These are phyloP conservation scores for Pangasius macronema DNA, from an alignment of 2,797 vertebrate genomes.

Conservation along the genomic window DNA sequence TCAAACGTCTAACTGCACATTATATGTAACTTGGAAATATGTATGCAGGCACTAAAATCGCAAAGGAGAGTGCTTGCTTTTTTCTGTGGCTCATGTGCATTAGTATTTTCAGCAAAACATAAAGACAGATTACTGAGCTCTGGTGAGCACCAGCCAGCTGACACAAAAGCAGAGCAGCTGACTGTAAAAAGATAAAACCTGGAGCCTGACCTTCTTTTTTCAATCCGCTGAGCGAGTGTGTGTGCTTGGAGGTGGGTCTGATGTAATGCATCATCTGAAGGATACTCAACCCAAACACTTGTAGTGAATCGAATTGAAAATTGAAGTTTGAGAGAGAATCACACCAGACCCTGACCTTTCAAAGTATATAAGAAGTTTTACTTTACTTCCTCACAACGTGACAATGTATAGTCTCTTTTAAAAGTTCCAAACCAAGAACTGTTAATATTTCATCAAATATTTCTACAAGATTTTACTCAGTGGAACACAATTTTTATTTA, in stretches of 20 bases:
- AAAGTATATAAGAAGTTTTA: conserved; percentile 6
- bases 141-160: conserved; percentile 58
- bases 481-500: neutral
- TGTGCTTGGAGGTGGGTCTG: conserved; percentile 2
- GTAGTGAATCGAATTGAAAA: conserved; percentile 27
- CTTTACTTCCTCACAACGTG: neutral
- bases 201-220: conserved; percentile 64
- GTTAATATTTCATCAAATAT: neutral
- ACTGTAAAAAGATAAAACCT: conserved; percentile 65
- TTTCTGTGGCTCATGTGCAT: neutral
- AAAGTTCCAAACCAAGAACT: neutral
- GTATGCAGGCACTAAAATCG: neutral
- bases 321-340: conserved; percentile 11
- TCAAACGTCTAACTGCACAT: neutral
- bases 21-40: neutral
- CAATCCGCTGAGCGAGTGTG: conserved; percentile 33
- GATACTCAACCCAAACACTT: conserved; percentile 32
- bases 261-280: conserved; percentile 17
- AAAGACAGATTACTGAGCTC: neutral
- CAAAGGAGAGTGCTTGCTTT: neutral
- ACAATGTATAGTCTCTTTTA: neutral
- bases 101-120: neutral
- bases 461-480: neutral
- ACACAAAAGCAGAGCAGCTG: conserved; percentile 56
- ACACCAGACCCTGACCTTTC: conserved; percentile 23